Evolutionary conservation across 2,113 vertebrate species (phyloP).

Genomic region (Hippoglossus stenolepis): DNA sequence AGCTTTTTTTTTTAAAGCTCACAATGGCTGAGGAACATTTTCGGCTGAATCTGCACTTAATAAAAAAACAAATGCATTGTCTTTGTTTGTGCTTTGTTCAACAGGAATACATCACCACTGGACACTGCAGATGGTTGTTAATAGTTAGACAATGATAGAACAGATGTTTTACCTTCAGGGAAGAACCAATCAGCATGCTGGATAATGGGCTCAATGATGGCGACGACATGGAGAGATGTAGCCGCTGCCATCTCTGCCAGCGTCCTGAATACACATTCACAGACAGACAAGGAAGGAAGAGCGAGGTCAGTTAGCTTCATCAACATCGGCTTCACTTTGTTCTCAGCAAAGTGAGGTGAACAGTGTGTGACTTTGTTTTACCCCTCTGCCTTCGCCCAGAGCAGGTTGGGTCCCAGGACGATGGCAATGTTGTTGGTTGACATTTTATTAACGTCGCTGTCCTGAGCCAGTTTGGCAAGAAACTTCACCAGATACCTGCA

Average conservation of each 20-base stretch:
- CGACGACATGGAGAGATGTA: conserved; percentile 94
- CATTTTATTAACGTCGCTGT: conserved; percentile 97
- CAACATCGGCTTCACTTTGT: neutral
- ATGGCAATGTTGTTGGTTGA: conserved; percentile 96
- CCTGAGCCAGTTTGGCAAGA: conserved; percentile 92
- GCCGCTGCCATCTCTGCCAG: conserved; percentile 97
- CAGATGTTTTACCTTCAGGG: conserved; percentile 87
- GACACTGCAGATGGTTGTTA: neutral
- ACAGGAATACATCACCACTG: neutral
- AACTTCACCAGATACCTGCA: conserved; percentile 98
- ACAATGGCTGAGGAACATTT: neutral
- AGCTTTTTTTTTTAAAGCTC: too few relatives aligned
- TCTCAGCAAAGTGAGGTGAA: neutral
- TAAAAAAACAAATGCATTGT: neutral
- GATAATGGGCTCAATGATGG: conserved; percentile 96
- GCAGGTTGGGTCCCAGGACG: conserved; percentile 94
- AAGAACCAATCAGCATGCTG: conserved; percentile 99
- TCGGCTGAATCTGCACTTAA: neutral
- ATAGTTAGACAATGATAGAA: neutral
- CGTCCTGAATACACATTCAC: conserved; percentile 77
- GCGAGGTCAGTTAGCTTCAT: neutral
- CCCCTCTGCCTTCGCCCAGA: conserved; percentile 97
- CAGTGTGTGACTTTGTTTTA: conserved; percentile 74
- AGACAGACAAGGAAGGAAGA: neutral
- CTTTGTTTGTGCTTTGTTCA: neutral